Evolutionary conservation across 2,888 invertebrate genomes (phyloP).

Genomic region (Ennomos quercinarius): DNA sequence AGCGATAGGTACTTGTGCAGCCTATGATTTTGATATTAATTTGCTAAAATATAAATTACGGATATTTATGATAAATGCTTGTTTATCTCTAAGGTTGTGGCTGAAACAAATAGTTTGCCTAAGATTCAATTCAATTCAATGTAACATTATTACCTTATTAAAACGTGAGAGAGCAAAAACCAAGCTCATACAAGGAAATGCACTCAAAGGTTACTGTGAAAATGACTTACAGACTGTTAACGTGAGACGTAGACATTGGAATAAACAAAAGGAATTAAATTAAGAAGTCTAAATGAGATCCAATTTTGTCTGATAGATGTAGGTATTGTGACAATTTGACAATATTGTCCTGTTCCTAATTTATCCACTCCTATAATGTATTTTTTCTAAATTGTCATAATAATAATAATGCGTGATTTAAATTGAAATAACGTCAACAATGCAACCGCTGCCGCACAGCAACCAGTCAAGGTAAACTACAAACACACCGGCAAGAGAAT

Average conservation of each 20-base stretch:
- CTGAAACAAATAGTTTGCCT: too few relatives aligned
- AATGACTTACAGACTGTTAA: slow-evolving; percentile 9
- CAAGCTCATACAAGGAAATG: slow-evolving; percentile 16
- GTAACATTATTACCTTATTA: too few relatives aligned
- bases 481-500: slow-evolving; percentile 6
- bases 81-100: too few relatives aligned
- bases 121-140: too few relatives aligned
- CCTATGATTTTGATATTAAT: not conserved
- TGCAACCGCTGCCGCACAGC: slow-evolving; percentile 1
- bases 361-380: too few relatives aligned
- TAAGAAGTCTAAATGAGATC: too few relatives aligned
- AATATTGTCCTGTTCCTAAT: too few relatives aligned
- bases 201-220: slow-evolving; percentile 14
- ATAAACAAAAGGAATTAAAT: slow-evolving; percentile 2
- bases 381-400: too few relatives aligned
- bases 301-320: too few relatives aligned
- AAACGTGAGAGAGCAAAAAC: slow-evolving; percentile 23
- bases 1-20: not conserved
- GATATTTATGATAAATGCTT: too few relatives aligned
- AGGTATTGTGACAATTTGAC: too few relatives aligned
- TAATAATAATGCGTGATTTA: not conserved
- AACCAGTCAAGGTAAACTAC: slow-evolving; percentile 24
- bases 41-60: too few relatives aligned
- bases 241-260: slow-evolving; percentile 3
- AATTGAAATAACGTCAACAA: slow-evolving; percentile 1